These are phyloP conservation scores for Synodontis membranacea DNA, from an alignment of 2,113 vertebrate species.

Conservation along the genomic window DNA sequence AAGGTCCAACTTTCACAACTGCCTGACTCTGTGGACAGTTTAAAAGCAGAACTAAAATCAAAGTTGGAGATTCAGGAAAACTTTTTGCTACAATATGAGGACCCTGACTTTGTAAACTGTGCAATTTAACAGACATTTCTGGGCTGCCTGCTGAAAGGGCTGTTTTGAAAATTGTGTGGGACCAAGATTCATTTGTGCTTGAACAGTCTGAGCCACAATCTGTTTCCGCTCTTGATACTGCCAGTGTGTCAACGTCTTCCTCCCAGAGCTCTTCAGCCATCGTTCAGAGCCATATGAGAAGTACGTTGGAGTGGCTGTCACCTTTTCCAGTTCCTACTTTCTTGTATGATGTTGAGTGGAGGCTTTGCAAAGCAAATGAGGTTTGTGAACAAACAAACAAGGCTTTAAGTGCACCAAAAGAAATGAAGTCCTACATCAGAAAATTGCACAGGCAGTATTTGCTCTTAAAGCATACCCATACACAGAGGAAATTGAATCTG, in stretches of 20 bases:
- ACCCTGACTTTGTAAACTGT: conserved; percentile 16
- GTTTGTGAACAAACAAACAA: conserved; percentile 14
- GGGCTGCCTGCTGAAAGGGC: conserved; percentile 31
- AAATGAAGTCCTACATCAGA: conserved; percentile 15
- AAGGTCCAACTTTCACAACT: too few species aligned
- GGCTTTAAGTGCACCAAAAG: conserved; percentile 33
- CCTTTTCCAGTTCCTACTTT: conserved; percentile 31
- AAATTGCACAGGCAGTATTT: neutral
- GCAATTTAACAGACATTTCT: conserved; percentile 17
- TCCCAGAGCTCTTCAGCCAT: conserved; percentile 12
- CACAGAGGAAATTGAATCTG: neutral
- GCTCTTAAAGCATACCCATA: neutral
- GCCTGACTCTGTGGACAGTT: too few species aligned
- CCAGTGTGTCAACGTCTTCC: neutral
- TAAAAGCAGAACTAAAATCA: too few species aligned
- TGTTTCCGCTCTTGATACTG: conserved; percentile 31
- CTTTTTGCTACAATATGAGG: too few species aligned
- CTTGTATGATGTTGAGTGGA: conserved; percentile 37
- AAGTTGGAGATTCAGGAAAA: too few species aligned
- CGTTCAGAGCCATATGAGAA: conserved; percentile 1
- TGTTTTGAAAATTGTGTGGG: conserved; percentile 29
- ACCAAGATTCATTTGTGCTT: neutral
- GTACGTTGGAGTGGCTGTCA: neutral
- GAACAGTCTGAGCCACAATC: neutral
- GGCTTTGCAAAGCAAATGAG: conserved; percentile 36